A percentile compares a stretch with the other conserved stretches of the same genome.
Evolutionary conservation across 1,140 invertebrate genomes (phyloP).

Genomic region (Musca domestica): DNA sequence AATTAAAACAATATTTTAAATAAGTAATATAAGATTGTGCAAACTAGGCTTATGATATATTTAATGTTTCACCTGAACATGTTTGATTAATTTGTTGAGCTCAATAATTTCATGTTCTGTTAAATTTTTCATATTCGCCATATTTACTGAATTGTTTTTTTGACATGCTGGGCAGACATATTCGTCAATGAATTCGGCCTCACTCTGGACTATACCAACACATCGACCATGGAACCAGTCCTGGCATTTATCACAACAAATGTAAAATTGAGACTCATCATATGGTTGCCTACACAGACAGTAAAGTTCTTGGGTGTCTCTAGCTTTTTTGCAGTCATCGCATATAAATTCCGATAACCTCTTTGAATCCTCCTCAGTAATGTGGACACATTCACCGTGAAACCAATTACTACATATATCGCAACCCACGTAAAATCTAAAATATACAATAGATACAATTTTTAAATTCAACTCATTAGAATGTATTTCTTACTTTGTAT

Average conservation of each 20-base stretch:
- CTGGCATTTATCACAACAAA: constrained; percentile 96
- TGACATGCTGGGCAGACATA: constrained; percentile 96
- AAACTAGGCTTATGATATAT: too few relatives aligned
- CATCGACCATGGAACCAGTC: constrained; percentile 99
- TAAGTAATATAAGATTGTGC: neutral
- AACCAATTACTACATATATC: constrained; percentile 98
- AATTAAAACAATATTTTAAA: neutral
- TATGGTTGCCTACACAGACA: constrained; percentile 95
- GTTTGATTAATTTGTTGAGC: constrained; percentile 81
- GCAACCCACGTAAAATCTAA: constrained; percentile 95
- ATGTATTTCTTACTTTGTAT: constrained; percentile 69
- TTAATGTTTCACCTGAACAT: constrained; percentile 74
- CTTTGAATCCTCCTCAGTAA: constrained; percentile 91
- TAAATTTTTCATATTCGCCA: constrained; percentile 86
- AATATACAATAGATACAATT: constrained; percentile 22
- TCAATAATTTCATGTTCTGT: constrained; percentile 79
- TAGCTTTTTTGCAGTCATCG: constrained; percentile 78
- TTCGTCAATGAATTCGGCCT: constrained; percentile 92
- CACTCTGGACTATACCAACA: constrained; percentile 91
- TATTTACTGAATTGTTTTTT: constrained; percentile 81
- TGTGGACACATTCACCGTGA: constrained; percentile 93
- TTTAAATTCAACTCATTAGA: neutral
- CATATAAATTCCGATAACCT: constrained; percentile 88
- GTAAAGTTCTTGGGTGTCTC: constrained; percentile 89
- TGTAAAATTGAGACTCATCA: constrained; percentile 97